phyloP scores from a whole-genome alignment of 2,888 invertebrate species.

The Heteropelma amictum region DNA sequence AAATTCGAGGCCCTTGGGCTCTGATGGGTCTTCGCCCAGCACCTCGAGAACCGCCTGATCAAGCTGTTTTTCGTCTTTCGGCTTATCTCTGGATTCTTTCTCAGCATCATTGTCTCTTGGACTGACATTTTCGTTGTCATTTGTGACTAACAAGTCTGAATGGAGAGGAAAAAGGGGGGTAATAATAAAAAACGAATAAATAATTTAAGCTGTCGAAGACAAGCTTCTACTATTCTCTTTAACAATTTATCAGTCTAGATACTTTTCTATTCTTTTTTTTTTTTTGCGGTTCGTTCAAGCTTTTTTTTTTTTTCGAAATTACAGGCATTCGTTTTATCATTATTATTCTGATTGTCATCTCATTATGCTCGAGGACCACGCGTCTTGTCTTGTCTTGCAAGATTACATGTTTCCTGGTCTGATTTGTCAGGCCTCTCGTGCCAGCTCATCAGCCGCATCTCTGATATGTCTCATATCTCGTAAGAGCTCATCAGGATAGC shows the following conservation, averaged over 20 bases:
- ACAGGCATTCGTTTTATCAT: too few relatives aligned
- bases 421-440: conserved; percentile 18
- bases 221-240: too few relatives aligned
- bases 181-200: neutral
- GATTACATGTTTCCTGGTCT: neutral
- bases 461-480: conserved; percentile 4
- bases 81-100: neutral
- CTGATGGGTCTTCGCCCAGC: conserved; percentile 28
- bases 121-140: conserved; percentile 8
- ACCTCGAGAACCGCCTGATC: conserved; percentile 21
- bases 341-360: neutral
- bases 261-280: too few relatives aligned
- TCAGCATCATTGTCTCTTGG: neutral
- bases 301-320: too few relatives aligned
- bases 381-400: neutral
- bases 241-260: too few relatives aligned
- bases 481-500: conserved; percentile 8
- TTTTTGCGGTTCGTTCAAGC: too few relatives aligned
- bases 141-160: neutral
- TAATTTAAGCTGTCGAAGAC: too few relatives aligned
- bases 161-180: neutral
- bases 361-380: neutral
- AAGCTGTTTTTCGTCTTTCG: neutral
- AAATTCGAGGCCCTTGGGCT: neutral
- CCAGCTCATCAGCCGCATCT: conserved; percentile 12